Evolutionary conservation across 2,113 vertebrate genomes (phyloP), one percentile per base, ranked within the genome.

Genomic region (Chloroceryle aenea): DNA sequence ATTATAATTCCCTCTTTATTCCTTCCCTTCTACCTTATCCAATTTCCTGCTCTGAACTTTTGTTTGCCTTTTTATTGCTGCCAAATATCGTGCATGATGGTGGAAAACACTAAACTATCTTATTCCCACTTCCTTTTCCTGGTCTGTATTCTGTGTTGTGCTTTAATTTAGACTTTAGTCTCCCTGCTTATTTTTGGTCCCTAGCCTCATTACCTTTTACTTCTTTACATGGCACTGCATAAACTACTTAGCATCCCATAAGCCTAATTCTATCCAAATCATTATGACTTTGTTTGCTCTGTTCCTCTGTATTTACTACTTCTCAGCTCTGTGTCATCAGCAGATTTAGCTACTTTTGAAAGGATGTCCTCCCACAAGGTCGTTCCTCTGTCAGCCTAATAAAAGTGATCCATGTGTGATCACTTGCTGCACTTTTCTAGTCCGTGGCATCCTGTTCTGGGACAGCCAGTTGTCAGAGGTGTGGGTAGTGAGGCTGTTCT

Each of bases 211-310:
- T 97, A 94, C 55, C 73, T 97, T 94, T 94, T 95, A 91, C 81
- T 96, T 97, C 94, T 94, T 97, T 94, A 90, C 73, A 85, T 90
- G 89, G 84, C 72, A 91, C 80, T 87, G 76, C 75, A 80, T 96
- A 96, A 96, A 94, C 96, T 95, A 95, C 96, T 98, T 96, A 95
- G 92, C 95, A 97, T 96, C 87, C 61, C 80, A 81, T 96, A 98
- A 98, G 95, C 93, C 42, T 95, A 95, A 97, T 97, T 95, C 96
- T 97, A 58, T 75, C 90, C 50, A 96, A 94, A 97, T 94, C 76
- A 92, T 97, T 96, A 93, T 91, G 76, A 83, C 93, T 98, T 86
- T 97, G 85, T 98, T 97, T 98, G 85, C 89, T 98, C 85, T 96
- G 59, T 92, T 97, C 88, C 77, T 97, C 81, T 95, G 85, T 97